Evolutionary conservation across 2,888 invertebrate species (phyloP).

Genomic region (Hololepta plana): DNA sequence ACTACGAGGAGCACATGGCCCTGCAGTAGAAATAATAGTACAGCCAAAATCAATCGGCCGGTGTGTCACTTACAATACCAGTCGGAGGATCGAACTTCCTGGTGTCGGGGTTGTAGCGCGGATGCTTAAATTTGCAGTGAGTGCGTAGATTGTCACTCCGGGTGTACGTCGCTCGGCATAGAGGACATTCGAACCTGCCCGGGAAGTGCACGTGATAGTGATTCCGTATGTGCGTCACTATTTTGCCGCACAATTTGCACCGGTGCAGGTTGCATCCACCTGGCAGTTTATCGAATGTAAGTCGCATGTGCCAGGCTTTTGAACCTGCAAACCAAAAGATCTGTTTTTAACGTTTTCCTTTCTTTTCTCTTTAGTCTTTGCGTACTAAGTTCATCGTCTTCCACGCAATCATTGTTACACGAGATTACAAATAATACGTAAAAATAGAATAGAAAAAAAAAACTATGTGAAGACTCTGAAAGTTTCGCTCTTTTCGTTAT

Average conservation of each 20-base stretch:
- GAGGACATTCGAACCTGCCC: conserved; percentile 79
- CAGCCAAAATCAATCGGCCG: conserved; percentile 31
- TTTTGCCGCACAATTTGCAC: conserved; percentile 87
- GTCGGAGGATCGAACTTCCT: conserved; percentile 61
- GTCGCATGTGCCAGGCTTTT: conserved; percentile 90
- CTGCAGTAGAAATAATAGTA: conserved; percentile 23
- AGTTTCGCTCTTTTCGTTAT: too few relatives aligned
- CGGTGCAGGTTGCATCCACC: conserved; percentile 86
- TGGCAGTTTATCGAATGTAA: conserved; percentile 84
- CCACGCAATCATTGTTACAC: too few relatives aligned
- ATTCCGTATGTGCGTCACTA: conserved; percentile 87
- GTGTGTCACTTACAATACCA: conserved; percentile 12
- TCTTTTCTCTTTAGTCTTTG: not conserved
- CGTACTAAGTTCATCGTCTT: too few relatives aligned
- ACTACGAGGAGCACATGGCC: conserved; percentile 22
- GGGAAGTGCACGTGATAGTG: conserved; percentile 90
- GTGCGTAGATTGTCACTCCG: conserved; percentile 84
- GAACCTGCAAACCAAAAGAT: conserved; percentile 54
- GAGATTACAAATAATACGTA: too few relatives aligned
- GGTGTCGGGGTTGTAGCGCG: conserved; percentile 70
- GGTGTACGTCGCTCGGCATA: conserved; percentile 81
- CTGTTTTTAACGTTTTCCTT: conserved; percentile 7
- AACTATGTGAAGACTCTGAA: too few relatives aligned
- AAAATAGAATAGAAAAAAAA: too few relatives aligned
- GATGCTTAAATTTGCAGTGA: conserved; percentile 86